Evolutionary conservation across 2,113 vertebrate genomes (phyloP).

Genomic region (Hucho hucho): DNA sequence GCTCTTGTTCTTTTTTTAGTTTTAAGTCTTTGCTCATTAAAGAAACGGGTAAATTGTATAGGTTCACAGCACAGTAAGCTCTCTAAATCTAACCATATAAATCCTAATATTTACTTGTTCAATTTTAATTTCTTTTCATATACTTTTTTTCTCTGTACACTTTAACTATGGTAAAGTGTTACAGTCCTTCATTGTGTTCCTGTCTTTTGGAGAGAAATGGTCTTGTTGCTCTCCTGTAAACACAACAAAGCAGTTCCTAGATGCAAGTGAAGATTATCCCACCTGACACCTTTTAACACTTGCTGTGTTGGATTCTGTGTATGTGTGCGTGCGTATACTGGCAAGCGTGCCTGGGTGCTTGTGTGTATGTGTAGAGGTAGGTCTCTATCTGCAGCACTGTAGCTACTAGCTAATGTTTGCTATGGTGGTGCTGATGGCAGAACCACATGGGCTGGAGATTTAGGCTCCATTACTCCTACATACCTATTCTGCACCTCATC

Average conservation of each 20-base stretch:
- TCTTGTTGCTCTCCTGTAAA: constrained; percentile 25
- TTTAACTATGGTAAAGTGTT: constrained; percentile 48
- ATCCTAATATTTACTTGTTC: constrained; percentile 47
- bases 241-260: constrained; percentile 17
- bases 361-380: constrained; percentile 45
- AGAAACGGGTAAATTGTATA: constrained; percentile 80
- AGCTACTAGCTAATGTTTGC: constrained; percentile 28
- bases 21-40: constrained; percentile 67
- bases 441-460: constrained; percentile 34
- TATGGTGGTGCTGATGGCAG: constrained; percentile 35
- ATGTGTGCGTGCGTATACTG: constrained; percentile 3
- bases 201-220: constrained; percentile 22
- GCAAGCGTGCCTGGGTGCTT: constrained; percentile 5
- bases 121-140: constrained; percentile 55
- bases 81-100: constrained; percentile 68
- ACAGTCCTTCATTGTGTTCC: constrained; percentile 32
- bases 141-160: constrained; percentile 57
- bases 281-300: constrained; percentile 28
- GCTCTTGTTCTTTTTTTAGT: constrained; percentile 46
- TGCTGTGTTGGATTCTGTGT: constrained; percentile 41
- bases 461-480: constrained; percentile 22
- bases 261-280: constrained; percentile 6
- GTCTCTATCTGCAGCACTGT: constrained; percentile 43
- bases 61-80: constrained; percentile 75
- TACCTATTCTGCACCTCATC: constrained; percentile 2